Percentiles rank a stretch among this genome's conserved stretches.
Evolutionary conservation across 2,888 invertebrate species (phyloP).

Genomic region (Andricus curvator): DNA sequence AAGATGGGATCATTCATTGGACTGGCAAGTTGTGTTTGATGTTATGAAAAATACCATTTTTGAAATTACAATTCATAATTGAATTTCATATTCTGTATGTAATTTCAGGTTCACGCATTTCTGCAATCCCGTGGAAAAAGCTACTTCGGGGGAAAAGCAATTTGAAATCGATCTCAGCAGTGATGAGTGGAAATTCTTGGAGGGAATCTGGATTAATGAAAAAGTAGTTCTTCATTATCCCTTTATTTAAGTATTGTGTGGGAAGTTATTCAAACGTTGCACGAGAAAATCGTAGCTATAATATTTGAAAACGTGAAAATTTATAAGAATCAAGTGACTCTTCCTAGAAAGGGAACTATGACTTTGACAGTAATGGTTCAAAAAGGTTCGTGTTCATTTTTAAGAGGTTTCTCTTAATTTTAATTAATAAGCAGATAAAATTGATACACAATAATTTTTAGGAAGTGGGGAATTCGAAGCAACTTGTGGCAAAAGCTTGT

Average conservation of each 20-base stretch:
- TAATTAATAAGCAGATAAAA: not conserved
- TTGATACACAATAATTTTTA: conserved; percentile 40
- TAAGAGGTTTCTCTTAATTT: not conserved
- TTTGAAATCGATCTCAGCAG: too few relatives aligned
- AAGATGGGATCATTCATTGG: conserved; percentile 58
- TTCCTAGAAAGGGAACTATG: conserved; percentile 78
- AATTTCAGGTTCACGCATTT: conserved; percentile 76
- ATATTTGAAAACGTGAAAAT: conserved; percentile 78
- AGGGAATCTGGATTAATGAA: conserved; percentile 81
- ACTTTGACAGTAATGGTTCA: conserved; percentile 71
- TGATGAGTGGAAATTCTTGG: conserved; percentile 75
- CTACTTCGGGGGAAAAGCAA: not conserved
- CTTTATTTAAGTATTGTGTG: conserved; percentile 79
- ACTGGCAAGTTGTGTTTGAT: conserved; percentile 48
- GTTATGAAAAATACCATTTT: too few relatives aligned
- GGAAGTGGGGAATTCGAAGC: conserved; percentile 79
- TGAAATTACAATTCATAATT: too few relatives aligned
- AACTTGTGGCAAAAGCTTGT: conserved; percentile 83
- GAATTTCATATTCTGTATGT: not conserved
- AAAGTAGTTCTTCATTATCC: conserved; percentile 81
- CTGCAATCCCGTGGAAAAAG: conserved; percentile 58
- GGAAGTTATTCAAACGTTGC: conserved; percentile 79
- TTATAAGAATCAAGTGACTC: conserved; percentile 70
- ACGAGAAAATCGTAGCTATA: conserved; percentile 73
- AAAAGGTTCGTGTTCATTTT: conserved; percentile 64